phyloP scores from a whole-genome alignment of 2,888 invertebrate genomes.

The Physocephala rufipes region DNA sequence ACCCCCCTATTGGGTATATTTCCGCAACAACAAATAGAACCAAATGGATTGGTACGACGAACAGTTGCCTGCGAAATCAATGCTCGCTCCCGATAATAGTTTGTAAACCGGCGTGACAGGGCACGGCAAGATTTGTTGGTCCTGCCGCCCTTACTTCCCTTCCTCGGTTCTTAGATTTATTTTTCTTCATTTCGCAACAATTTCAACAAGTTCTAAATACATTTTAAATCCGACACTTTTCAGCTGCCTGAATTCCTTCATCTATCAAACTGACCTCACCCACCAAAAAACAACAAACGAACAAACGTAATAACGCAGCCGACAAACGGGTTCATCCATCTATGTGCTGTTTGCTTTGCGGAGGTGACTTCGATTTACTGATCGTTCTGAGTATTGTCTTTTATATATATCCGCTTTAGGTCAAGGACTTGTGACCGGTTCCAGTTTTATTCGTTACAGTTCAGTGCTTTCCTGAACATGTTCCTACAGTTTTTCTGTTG shows the following conservation, averaged over 20 bases:
- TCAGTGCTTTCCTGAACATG: slow-evolving; percentile 40
- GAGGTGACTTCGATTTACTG: slow-evolving; percentile 22
- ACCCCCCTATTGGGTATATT: too few species aligned
- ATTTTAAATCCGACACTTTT: too few species aligned
- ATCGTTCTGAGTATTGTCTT: slow-evolving; percentile 37
- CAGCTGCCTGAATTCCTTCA: slow-evolving; percentile 4
- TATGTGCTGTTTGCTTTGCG: slow-evolving; percentile 21
- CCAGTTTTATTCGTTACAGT: slow-evolving; percentile 52
- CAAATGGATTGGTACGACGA: too few species aligned
- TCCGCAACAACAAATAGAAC: too few species aligned
- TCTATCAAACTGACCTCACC: slow-evolving; percentile 59
- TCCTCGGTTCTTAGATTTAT: too few species aligned
- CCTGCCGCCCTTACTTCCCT: too few species aligned
- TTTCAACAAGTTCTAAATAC: not conserved
- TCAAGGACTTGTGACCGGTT: slow-evolving; percentile 62
- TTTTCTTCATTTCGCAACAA: not conserved
- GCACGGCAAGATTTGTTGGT: too few species aligned
- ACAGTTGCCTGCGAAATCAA: too few species aligned
- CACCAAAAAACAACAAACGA: slow-evolving; percentile 53
- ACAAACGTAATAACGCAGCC: slow-evolving; percentile 4
- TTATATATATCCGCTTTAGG: slow-evolving; percentile 58
- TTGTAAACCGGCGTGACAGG: too few species aligned
- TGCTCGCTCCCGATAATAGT: too few species aligned
- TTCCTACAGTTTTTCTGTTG: slow-evolving; percentile 39
- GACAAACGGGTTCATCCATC: slow-evolving; percentile 32